phyloP scores from a whole-genome alignment of 2,888 invertebrate species.

The Cerastis rubricosa region DNA sequence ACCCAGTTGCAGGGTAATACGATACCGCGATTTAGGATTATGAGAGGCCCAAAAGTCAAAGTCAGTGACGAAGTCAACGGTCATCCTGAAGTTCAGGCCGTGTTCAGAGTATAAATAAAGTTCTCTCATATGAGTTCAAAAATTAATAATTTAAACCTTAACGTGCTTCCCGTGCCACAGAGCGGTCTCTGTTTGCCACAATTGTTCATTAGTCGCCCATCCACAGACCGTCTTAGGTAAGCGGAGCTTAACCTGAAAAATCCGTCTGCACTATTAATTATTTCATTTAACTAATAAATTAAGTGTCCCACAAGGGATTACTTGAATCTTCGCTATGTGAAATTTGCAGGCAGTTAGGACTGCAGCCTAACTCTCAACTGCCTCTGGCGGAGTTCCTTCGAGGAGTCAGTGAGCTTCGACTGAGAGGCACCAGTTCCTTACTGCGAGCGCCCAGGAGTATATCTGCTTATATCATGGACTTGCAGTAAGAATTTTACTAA shows the following conservation, averaged over 20 bases:
- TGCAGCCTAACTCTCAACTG: slow-evolving; percentile 78
- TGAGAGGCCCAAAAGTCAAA: too few species aligned
- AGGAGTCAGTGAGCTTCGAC: slow-evolving; percentile 92
- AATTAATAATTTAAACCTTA: not conserved
- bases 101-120: too few species aligned
- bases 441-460: slow-evolving; percentile 90
- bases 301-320: too few species aligned
- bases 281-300: not conserved
- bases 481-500: slow-evolving; percentile 74
- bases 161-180: not conserved
- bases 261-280: not conserved
- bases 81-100: too few species aligned
- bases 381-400: slow-evolving; percentile 90
- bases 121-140: too few species aligned
- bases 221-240: not conserved
- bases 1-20: not conserved
- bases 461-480: slow-evolving; percentile 78
- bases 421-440: slow-evolving; percentile 92
- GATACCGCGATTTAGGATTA: too few species aligned
- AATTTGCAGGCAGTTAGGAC: slow-evolving; percentile 78
- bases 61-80: too few species aligned
- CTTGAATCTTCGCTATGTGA: slow-evolving; percentile 5
- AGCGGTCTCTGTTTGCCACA: not conserved
- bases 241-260: not conserved
- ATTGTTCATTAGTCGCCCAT: not conserved